These are phyloP conservation scores for Takifugu flavidus DNA, from an alignment of 2,113 vertebrate species.

Conservation along the genomic window DNA sequence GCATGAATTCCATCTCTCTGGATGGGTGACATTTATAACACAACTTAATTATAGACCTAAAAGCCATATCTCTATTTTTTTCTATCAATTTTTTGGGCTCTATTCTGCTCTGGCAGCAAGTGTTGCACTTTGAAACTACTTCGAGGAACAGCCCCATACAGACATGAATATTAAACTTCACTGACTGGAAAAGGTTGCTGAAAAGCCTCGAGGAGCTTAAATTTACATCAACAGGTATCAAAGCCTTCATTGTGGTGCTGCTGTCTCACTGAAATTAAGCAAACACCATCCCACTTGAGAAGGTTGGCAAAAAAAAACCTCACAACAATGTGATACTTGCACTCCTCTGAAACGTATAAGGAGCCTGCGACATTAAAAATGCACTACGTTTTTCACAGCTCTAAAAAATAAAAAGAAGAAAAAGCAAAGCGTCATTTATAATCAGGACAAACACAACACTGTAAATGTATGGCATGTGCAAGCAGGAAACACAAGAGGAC, in stretches of 20 bases:
- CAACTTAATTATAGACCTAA: constrained; percentile 80
- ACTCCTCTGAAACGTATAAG: constrained; percentile 45
- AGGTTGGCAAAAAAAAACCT: constrained; percentile 68
- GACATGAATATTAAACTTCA: constrained; percentile 74
- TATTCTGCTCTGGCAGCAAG: constrained; percentile 70
- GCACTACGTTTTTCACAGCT: no score
- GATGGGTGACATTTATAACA: constrained; percentile 77
- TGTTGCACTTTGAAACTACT: constrained; percentile 72
- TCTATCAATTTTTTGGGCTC: constrained; percentile 63
- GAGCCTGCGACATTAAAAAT: no score
- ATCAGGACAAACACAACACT: constrained; percentile 42
- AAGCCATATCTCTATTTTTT: constrained; percentile 77
- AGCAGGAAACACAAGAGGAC: constrained; percentile 19
- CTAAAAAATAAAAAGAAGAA: constrained; percentile 30
- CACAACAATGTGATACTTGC: constrained; percentile 67
- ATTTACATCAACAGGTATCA: constrained; percentile 74
- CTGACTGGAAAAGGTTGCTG: constrained; percentile 70
- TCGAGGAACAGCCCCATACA: constrained; percentile 63
- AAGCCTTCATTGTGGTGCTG: constrained; percentile 67
- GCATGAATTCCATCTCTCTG: constrained; percentile 72
- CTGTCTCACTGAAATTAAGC: constrained; percentile 71
- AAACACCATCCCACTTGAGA: constrained; percentile 53
- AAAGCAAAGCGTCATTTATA: constrained; percentile 15
- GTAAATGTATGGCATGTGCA: constrained; percentile 34
- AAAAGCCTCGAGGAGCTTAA: constrained; percentile 67